A percentile compares a stretch with the other conserved stretches of the same genome.
phyloP scores from a whole-genome alignment of 2,797 vertebrate species.

The Lemur catta region DNA sequence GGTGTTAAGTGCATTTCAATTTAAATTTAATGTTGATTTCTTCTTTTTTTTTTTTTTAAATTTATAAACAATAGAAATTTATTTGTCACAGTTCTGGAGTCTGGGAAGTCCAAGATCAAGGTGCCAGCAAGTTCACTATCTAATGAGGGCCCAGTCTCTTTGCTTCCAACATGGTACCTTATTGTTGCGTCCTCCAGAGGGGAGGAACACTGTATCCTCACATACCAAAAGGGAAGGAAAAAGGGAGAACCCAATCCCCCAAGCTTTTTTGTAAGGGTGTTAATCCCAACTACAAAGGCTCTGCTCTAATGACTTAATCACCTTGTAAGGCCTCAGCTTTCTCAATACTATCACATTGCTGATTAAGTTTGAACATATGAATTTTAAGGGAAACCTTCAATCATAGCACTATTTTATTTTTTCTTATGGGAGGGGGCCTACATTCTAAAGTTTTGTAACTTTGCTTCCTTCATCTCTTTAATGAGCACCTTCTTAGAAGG shows the following conservation, averaged over 20 bases:
- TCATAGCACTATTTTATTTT: not conserved
- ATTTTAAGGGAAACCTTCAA: not conserved
- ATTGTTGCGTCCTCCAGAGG: not conserved
- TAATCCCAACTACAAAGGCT: not conserved
- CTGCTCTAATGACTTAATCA: not conserved
- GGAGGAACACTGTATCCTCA: not conserved
- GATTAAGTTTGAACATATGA: not conserved
- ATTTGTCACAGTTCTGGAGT: not conserved
- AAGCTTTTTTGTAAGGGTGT: not conserved
- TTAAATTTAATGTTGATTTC: not conserved
- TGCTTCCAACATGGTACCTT: not conserved
- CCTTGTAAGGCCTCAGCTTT: not conserved
- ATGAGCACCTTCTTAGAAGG: not conserved
- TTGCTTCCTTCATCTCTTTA: not conserved
- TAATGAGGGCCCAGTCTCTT: not conserved
- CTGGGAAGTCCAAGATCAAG: not conserved
- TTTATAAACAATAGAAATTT: not conserved
- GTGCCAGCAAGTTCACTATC: not conserved
- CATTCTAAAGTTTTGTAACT: slow-evolving; percentile 23
- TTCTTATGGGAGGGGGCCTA: not conserved
- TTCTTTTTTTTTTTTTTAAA: too few species aligned
- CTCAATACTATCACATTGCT: not conserved
- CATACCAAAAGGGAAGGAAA: not conserved
- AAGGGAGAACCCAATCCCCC: not conserved
- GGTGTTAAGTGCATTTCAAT: not conserved